Evolutionary conservation across 2,113 vertebrate species (phyloP).

Genomic region (Otolemur garnettii): DNA sequence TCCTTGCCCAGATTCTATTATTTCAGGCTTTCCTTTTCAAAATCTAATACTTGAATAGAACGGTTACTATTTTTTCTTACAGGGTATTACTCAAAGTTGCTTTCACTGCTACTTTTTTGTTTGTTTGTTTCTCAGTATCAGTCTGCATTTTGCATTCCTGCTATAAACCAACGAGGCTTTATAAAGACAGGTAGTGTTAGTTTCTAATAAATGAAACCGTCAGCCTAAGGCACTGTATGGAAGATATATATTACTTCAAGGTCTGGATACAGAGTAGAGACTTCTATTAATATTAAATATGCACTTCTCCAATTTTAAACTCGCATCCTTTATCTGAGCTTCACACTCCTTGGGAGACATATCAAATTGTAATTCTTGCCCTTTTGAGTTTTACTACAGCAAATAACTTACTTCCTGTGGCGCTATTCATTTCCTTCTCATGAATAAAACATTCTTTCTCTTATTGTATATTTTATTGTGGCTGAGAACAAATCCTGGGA

Average conservation of each 20-base stretch:
- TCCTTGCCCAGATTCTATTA: neutral
- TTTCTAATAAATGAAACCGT: slow-evolving; percentile 37
- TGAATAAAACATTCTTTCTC: slow-evolving; percentile 71
- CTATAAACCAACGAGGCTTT: neutral
- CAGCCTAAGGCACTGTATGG: neutral
- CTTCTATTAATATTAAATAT: neutral
- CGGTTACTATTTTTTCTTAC: neutral
- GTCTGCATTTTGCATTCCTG: neutral
- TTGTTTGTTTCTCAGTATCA: neutral
- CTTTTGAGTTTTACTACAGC: slow-evolving; percentile 30
- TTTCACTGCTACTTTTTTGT: neutral
- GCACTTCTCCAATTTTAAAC: neutral
- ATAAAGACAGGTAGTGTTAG: neutral
- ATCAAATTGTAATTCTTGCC: slow-evolving; percentile 54
- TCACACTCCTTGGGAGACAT: neutral
- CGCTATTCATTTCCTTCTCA: slow-evolving; percentile 57
- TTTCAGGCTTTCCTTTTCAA: neutral
- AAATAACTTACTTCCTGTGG: slow-evolving; percentile 61
- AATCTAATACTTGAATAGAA: neutral
- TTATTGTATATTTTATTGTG: slow-evolving; percentile 50
- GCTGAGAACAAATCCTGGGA: slow-evolving; percentile 14
- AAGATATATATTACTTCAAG: neutral
- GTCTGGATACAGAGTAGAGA: neutral
- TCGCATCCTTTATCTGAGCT: slow-evolving; percentile 1
- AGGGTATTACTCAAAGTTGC: neutral